Base-by-base conservation (phyloP, 1,140 invertebrate genomes). In the Hycleus phaleratus region DNA sequence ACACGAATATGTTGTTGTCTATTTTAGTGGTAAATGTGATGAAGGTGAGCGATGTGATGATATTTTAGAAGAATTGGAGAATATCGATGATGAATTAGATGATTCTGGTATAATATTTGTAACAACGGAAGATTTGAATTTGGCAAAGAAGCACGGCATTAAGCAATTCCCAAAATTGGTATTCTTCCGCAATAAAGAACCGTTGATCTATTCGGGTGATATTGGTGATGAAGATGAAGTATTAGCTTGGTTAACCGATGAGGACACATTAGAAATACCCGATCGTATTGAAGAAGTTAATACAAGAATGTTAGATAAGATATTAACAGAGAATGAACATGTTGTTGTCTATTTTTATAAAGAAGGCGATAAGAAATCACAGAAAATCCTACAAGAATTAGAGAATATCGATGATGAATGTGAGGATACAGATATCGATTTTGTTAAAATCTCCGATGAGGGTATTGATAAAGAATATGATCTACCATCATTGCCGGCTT, bases 401-500 rank as follows among this genome's bases (percentile, higher is more conserved):
- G 93, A 97, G 74, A 94, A 95, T 64, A 95, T 97, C 68, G 93
- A 95, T 68, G 91, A 95, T 68, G 91, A 95, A 68, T 94, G 91
- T 70, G 91, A 95, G 75, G 87, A 91, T 68, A 86, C 91, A 72
- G 88, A 92, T 60, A 94, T 95, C 62, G 88, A 92, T 71, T 95
- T 95, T 72, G 87, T 96, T 1, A 95, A 95, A 75, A 93, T 93
- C 62, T 93, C 91, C 8, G 93, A 95, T 69, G 85, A 90, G 32
- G 87, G 87, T 47, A 85, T 95, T 56, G 86, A 91, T 47, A 89
- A 89, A 68, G 91, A 95, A 77, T 95, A 94, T 70, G 91, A 93
- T 76, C 78, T 96, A 38, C 81, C 88, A 48, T 79, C 81, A 40
- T 75, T 95, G 40, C 92, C 93, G 56, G 82, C 91, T 11, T 77